Evolutionary conservation across 2,888 invertebrate genomes (phyloP).

Genomic region (Drosophila kambysellisi): DNA sequence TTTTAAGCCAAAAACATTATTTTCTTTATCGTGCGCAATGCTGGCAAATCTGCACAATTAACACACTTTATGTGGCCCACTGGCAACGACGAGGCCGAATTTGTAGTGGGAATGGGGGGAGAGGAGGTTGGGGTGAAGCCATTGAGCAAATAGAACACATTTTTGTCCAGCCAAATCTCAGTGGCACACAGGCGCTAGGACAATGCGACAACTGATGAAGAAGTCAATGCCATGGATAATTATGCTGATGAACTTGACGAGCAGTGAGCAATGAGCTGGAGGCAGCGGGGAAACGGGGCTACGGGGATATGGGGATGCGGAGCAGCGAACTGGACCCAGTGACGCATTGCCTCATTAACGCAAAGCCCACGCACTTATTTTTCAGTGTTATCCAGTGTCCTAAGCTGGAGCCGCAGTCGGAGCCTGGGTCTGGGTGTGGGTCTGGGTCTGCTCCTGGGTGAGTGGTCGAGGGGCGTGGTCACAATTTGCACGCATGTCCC

Average conservation of each 20-base stretch:
- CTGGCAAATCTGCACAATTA: slow-evolving; percentile 75
- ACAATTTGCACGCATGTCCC: slow-evolving; percentile 76
- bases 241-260: slow-evolving; percentile 78
- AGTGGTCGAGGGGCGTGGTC: slow-evolving; percentile 2
- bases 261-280: slow-evolving; percentile 21
- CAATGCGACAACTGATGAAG: slow-evolving; percentile 75
- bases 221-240: slow-evolving; percentile 79
- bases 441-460: slow-evolving; percentile 2
- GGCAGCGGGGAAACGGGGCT: too few species aligned
- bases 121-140: neutral
- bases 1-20: slow-evolving; percentile 77
- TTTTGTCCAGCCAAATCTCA: slow-evolving; percentile 44
- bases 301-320: neutral
- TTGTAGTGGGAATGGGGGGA: neutral
- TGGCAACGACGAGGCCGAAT: neutral
- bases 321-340: slow-evolving; percentile 49
- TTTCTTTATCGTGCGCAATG: slow-evolving; percentile 64
- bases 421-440: neutral
- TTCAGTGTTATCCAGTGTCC: slow-evolving; percentile 1
- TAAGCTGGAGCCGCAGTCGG: neutral
- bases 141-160: slow-evolving; percentile 41
- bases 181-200: slow-evolving; percentile 41
- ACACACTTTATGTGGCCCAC: slow-evolving; percentile 73
- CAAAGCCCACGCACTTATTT: slow-evolving; percentile 70
- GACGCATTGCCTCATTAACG: slow-evolving; percentile 80